These are phyloP conservation scores for Geotrypetes seraphini DNA, from an alignment of 2,797 vertebrate genomes.

Conservation along the genomic window DNA sequence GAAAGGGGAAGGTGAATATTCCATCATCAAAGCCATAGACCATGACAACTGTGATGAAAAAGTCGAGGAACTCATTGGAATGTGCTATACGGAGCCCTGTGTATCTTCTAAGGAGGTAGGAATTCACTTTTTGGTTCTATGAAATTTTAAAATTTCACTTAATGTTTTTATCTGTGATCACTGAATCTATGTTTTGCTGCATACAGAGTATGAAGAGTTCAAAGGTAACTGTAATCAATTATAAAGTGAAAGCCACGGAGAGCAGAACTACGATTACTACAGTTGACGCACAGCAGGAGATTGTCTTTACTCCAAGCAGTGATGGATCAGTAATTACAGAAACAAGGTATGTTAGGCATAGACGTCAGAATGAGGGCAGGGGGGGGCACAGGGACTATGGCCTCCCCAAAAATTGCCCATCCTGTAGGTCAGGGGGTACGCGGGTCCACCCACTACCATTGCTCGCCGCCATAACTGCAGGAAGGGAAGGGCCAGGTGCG, in stretches of 20 bases:
- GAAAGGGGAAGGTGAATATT: constrained; percentile 25
- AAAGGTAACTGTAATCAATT: constrained; percentile 49
- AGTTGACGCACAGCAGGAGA: constrained; percentile 50
- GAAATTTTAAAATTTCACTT: background rate
- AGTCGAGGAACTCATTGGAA: constrained; percentile 47
- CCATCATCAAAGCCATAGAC: constrained; percentile 59
- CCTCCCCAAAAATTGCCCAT: too few relatives aligned
- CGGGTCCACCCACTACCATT: too few relatives aligned
- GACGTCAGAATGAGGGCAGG: too few relatives aligned
- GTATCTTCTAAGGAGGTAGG: constrained; percentile 52
- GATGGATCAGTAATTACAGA: constrained; percentile 48
- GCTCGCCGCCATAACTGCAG: too few relatives aligned
- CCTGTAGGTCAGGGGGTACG: too few relatives aligned
- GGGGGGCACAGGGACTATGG: too few relatives aligned
- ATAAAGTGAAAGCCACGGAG: constrained; percentile 54
- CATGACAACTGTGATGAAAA: constrained; percentile 60
- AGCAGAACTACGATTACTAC: constrained; percentile 55
- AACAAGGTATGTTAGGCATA: constrained; percentile 29
- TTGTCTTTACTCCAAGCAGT: constrained; percentile 61
- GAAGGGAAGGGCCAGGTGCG: too few relatives aligned
- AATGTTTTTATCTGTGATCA: background rate
- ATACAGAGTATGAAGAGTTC: constrained; percentile 56
- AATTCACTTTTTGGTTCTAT: background rate
- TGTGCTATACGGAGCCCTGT: constrained; percentile 49
- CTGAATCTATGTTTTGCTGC: background rate